Percentiles rank a stretch among this genome's conserved stretches.
Conservation (phyloP, 2,888 invertebrate species). For the Leistus spinibarbis region DNA sequence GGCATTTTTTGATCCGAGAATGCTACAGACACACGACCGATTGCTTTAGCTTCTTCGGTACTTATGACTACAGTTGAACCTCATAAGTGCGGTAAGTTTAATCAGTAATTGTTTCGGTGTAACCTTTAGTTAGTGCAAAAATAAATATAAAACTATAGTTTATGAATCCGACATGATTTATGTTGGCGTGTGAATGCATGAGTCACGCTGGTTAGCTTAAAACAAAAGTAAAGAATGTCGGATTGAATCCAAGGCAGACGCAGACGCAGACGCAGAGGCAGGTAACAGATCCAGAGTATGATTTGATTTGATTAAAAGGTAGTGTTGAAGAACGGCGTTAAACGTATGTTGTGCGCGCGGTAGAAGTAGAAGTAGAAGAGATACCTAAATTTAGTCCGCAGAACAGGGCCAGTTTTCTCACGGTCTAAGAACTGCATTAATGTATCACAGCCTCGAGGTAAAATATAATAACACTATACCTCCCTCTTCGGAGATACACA, state of each 20-base stretch:
- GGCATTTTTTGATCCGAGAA: too few species aligned
- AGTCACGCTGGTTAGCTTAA: neutral
- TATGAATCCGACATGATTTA: neutral
- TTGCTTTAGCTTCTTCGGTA: too few species aligned
- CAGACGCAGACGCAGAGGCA: too few species aligned
- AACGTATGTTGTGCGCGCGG: neutral
- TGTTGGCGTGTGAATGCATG: neutral
- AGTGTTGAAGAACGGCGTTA: neutral
- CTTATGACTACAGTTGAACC: too few species aligned
- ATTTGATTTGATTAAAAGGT: neutral
- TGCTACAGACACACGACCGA: too few species aligned
- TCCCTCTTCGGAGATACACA: neutral
- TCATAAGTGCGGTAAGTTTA: too few species aligned
- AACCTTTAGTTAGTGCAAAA: too few species aligned
- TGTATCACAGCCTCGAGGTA: conserved; percentile 31
- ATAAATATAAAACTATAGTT: neutral
- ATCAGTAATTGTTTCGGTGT: too few species aligned
- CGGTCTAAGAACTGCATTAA: conserved; percentile 40
- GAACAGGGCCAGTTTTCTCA: conserved; percentile 34
- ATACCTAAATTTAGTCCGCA: neutral
- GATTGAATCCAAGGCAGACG: neutral
- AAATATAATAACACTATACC: conserved; percentile 1
- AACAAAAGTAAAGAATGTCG: neutral
- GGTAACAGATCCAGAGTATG: neutral
- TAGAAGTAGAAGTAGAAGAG: neutral